Conservation (phyloP, 92 coral and sea anemone genomes). For the Ricordea florida region DNA sequence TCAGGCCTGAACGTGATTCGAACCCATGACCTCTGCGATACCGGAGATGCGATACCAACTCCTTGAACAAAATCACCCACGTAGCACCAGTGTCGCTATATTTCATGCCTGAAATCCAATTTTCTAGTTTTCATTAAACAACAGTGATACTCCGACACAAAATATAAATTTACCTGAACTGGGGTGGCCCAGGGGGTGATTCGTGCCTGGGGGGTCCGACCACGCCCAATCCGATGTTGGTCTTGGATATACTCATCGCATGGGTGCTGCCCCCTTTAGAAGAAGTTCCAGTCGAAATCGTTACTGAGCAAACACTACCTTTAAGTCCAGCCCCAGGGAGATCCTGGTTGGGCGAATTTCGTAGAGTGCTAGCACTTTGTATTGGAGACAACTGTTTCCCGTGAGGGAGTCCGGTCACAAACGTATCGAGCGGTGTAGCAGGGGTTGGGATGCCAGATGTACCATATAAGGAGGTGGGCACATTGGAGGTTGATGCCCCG, state of each 20-base stretch:
- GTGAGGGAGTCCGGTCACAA: slow-evolving; percentile 60
- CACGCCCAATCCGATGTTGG: slow-evolving; percentile 81
- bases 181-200: slow-evolving; percentile 83
- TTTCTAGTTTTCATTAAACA: not conserved
- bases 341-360: slow-evolving; percentile 71
- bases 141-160: not conserved
- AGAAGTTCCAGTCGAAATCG: slow-evolving; percentile 55
- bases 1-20: too few species aligned
- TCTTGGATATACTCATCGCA: slow-evolving; percentile 74
- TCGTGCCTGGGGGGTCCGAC: slow-evolving; percentile 81
- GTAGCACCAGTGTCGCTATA: not conserved
- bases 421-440: slow-evolving; percentile 70
- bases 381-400: slow-evolving; percentile 88
- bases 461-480: slow-evolving; percentile 62
- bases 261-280: slow-evolving; percentile 71
- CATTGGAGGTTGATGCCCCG: slow-evolving; percentile 62
- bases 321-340: slow-evolving; percentile 31
- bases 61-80: too few species aligned
- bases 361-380: slow-evolving; percentile 65
- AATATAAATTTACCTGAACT: slow-evolving; percentile 59
- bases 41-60: too few species aligned
- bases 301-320: slow-evolving; percentile 33
- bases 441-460: slow-evolving; percentile 67
- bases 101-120: not conserved
- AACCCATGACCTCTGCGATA: too few species aligned